Evolutionary conservation across 2,113 vertebrate species (phyloP), one percentile per base, ranked within the genome.

Genomic region (Cranoglanis bouderius): DNA sequence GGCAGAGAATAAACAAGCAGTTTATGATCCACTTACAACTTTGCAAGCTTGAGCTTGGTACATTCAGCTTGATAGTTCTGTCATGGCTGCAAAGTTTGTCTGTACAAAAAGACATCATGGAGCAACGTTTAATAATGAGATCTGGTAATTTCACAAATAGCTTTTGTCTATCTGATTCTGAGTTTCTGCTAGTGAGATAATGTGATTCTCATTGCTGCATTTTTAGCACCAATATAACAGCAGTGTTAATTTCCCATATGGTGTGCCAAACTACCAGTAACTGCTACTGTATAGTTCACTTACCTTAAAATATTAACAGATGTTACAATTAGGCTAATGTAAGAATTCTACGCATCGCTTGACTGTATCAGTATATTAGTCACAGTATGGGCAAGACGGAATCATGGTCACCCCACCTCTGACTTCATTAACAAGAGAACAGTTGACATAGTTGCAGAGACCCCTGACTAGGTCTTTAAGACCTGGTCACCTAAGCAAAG

Each of bases 181-280:
- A 10, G n/a, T 21, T 55, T 38, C n/a, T 2, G 10, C 53, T 13
- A 38, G 19, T 82, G 35, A 12, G 32, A 38, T 83, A 83, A 83
- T 43, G 19, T 14, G 38, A 38, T 43, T 61, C 81, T 43, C 21
- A 29, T 5, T 61, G 38, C 24, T 14, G 35, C 10, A 40, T 59
- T n/a, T n/a, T n/a, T 82, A 26, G 35, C 55, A 59, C 35, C n/a
- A 35, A 29, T 14, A 29, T 82, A 82, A 57, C 19, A 38, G 32
- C 53, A 61, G 81, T 83, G 35, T 83, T 43, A 61, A 43, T 83
- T 83, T 61, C 55, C 81, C 55, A 43, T 59, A 83, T 40, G 81
- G 35, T 40, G 32, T 8, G 21, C 55, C 35, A 61, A 61, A 29
- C 35, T 83, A 61, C 21, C 55, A 61, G 51, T 40, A 59, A 82